These are phyloP conservation scores for Panurus biarmicus DNA, from an alignment of 2,113 vertebrate species.

Conservation along the genomic window DNA sequence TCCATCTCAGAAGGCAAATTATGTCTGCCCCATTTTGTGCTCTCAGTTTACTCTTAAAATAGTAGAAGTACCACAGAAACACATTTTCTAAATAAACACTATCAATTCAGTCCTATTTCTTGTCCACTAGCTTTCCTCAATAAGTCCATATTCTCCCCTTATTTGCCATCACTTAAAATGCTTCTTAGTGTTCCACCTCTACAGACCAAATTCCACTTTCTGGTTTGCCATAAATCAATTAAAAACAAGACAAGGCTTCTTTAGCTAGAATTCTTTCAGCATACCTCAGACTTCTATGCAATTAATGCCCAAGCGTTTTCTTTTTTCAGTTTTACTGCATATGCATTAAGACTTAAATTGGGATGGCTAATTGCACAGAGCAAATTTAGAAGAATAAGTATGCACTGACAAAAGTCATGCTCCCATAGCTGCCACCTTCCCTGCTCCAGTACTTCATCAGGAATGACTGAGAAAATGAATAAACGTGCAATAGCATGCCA, in stretches of 20 bases:
- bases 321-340: not conserved
- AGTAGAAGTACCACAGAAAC: not conserved
- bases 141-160: not conserved
- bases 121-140: not conserved
- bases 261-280: not conserved
- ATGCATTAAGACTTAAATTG: not conserved
- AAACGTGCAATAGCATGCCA: not conserved
- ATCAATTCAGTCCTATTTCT: not conserved
- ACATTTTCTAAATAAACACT: not conserved
- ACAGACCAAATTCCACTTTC: not conserved
- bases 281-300: not conserved
- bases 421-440: not conserved
- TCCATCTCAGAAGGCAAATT: not conserved
- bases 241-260: not conserved
- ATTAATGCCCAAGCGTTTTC: not conserved
- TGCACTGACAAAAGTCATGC: not conserved
- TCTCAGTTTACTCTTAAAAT: not conserved
- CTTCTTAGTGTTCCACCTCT: not conserved
- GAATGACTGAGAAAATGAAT: not conserved
- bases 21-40: not conserved
- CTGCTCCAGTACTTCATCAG: not conserved
- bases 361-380: not conserved
- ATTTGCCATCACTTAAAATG: not conserved
- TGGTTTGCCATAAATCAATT: not conserved
- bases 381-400: not conserved